phyloP scores from a whole-genome alignment of 2,113 vertebrate genomes.

The Esox niger region DNA sequence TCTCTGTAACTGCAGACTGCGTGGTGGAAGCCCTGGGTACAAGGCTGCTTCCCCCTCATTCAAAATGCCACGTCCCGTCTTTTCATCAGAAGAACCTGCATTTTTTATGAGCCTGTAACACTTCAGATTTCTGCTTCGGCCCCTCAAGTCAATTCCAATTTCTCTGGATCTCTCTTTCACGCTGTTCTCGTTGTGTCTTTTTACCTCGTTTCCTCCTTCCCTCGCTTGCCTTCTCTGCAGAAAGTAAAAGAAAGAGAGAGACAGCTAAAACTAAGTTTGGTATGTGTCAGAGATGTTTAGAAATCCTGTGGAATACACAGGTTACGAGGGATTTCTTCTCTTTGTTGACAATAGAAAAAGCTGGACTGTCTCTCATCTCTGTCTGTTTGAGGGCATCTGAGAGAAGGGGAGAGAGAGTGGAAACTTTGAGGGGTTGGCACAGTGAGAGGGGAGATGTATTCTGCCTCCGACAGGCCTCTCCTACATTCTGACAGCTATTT shows the following conservation, averaged over 20 bases:
- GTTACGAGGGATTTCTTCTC: conserved; percentile 18
- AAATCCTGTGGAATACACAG: conserved; percentile 5
- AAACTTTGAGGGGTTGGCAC: conserved; percentile 58
- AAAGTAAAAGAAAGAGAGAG: neutral
- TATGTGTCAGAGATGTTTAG: conserved; percentile 6
- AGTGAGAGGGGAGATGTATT: conserved; percentile 5
- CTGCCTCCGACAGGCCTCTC: conserved; percentile 54
- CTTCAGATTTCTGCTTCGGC: conserved; percentile 22
- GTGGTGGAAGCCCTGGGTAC: neutral
- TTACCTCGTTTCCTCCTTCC: neutral
- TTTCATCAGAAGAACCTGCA: conserved; percentile 58
- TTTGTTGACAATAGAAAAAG: conserved; percentile 47
- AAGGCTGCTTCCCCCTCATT: neutral
- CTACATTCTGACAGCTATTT: conserved; percentile 52
- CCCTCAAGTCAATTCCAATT: conserved; percentile 55
- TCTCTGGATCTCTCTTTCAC: conserved; percentile 34
- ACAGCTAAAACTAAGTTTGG: neutral
- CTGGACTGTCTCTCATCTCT: conserved; percentile 46
- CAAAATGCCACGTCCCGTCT: conserved; percentile 50
- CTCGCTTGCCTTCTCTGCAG: neutral
- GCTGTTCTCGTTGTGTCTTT: conserved; percentile 43
- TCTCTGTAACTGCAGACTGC: neutral
- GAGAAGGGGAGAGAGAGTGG: neutral
- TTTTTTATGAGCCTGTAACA: conserved; percentile 66
- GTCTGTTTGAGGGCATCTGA: conserved; percentile 44